Evolutionary conservation across 2,113 vertebrate genomes (phyloP).

Genomic region (Rynchops niger): DNA sequence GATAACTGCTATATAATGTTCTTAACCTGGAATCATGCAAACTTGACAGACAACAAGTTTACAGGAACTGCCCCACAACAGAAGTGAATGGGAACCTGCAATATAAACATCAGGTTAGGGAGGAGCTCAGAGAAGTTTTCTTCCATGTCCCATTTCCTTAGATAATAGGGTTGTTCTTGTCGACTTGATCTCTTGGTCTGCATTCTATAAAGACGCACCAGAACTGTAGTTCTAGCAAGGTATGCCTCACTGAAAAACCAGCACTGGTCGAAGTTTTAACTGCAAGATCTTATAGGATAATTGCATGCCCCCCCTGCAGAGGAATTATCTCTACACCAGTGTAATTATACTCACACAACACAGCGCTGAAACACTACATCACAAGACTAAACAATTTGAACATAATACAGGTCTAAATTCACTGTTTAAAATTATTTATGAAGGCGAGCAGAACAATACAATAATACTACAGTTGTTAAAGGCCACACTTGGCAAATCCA

Average conservation of each 20-base stretch:
- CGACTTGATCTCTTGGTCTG: not conserved
- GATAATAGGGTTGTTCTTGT: not conserved
- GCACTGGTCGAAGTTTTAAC: not conserved
- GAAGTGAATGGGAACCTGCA: not conserved
- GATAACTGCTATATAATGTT: not conserved
- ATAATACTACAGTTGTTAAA: not conserved
- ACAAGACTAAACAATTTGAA: not conserved
- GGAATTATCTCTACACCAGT: not conserved
- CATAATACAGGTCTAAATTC: not conserved
- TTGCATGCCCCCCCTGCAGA: not conserved
- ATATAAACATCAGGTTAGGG: not conserved
- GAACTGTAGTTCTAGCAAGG: not conserved
- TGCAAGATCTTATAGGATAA: rapidly evolving
- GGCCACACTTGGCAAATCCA: not conserved
- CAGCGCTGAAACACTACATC: not conserved
- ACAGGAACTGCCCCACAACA: not conserved
- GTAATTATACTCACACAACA: not conserved
- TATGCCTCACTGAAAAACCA: not conserved
- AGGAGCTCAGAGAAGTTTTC: not conserved
- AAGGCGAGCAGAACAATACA: not conserved
- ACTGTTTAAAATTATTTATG: not conserved
- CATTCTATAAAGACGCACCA: not conserved
- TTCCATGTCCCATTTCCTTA: not conserved
- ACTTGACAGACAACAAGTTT: not conserved
- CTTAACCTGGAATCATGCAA: not conserved